Conservation (phyloP, 2,113 vertebrate genomes). For the Brienomyrus brachyistius region DNA sequence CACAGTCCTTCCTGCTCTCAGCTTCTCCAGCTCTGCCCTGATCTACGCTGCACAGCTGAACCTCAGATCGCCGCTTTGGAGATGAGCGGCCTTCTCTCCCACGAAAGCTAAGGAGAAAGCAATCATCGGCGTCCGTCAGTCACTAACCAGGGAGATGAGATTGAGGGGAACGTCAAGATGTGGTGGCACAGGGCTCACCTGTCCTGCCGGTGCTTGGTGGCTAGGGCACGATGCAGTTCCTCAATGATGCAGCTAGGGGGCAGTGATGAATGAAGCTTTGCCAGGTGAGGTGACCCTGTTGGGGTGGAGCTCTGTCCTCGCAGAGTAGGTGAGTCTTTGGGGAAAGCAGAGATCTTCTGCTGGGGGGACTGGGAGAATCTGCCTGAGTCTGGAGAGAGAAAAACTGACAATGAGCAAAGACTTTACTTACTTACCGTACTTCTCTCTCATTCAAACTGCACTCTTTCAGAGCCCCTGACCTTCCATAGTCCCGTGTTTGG, state of each 20-base stretch:
- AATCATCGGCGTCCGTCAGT: not conserved
- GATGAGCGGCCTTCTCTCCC: slow-evolving; percentile 75
- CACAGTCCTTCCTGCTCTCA: slow-evolving; percentile 71
- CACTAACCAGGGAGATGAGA: not conserved
- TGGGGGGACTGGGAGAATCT: slow-evolving; percentile 68
- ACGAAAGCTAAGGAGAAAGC: slow-evolving; percentile 66
- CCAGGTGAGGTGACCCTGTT: slow-evolving; percentile 78
- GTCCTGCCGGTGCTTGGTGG: slow-evolving; percentile 89
- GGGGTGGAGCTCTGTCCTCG: slow-evolving; percentile 78
- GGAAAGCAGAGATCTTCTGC: slow-evolving; percentile 66
- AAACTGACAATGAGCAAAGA: slow-evolving; percentile 19
- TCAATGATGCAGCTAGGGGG: slow-evolving; percentile 93
- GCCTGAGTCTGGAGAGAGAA: slow-evolving; percentile 44
- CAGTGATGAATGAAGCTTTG: slow-evolving; percentile 71
- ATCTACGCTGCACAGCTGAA: slow-evolving; percentile 74
- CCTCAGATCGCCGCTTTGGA: slow-evolving; percentile 75
- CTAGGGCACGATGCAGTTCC: slow-evolving; percentile 86
- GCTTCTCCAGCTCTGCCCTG: slow-evolving; percentile 51
- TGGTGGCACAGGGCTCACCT: slow-evolving; percentile 58
- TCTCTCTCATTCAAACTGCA: not conserved
- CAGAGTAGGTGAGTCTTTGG: slow-evolving; percentile 58
- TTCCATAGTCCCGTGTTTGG: slow-evolving; percentile 59
- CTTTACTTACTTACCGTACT: not conserved
- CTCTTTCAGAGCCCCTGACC: slow-evolving; percentile 40
- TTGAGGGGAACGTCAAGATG: not conserved